Percentiles rank a stretch among this genome's conserved stretches.
These are phyloP conservation scores for Mizuhopecten yessoensis DNA, from an alignment of 1,140 invertebrate genomes.

Conservation along the genomic window DNA sequence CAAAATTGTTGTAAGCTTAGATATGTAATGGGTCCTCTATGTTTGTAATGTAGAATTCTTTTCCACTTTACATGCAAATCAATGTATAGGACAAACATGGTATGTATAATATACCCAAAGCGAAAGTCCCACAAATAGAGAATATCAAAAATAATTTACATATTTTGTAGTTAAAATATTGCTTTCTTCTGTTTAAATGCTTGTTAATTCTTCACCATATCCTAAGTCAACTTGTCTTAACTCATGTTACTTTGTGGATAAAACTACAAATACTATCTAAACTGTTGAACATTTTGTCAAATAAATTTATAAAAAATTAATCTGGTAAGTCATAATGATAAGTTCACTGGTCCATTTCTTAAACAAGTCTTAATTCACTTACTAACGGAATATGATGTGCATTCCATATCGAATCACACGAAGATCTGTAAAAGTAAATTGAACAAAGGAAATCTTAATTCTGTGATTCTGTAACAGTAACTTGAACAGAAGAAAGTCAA, in stretches of 20 bases:
- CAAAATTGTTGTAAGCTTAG: neutral
- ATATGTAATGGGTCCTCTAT: neutral
- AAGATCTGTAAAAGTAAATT: neutral
- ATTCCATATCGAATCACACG: constrained; percentile 9
- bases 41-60: constrained; percentile 27
- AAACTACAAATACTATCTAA: neutral
- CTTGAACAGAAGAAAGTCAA: neutral
- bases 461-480: neutral
- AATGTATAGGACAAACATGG: neutral
- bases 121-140: constrained; percentile 7
- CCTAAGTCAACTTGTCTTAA: neutral
- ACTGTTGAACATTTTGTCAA: neutral
- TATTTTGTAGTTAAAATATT: neutral
- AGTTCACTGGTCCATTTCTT: neutral
- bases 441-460: neutral
- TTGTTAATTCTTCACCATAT: neutral
- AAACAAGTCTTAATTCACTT: neutral
- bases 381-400: constrained; percentile 4
- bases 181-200: neutral
- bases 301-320: neutral
- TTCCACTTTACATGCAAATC: constrained; percentile 27
- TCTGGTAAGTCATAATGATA: neutral
- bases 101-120: constrained; percentile 39
- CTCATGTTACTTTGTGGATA: neutral
- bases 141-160: neutral